Base-by-base conservation (phyloP, 2,113 vertebrate species). In the Gyps fulvus region DNA sequence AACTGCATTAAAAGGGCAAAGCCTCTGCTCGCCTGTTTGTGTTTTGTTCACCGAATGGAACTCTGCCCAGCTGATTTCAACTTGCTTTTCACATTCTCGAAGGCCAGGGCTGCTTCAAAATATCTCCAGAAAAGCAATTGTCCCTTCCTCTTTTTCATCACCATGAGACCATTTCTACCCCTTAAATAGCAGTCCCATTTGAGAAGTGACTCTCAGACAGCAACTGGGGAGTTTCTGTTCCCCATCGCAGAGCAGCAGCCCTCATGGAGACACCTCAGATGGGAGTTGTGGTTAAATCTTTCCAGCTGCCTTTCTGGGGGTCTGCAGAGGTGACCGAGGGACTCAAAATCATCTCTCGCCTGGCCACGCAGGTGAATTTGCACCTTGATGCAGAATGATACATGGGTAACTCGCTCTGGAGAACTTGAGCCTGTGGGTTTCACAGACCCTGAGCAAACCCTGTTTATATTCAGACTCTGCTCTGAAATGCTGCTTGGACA, bases 101-200 rank as follows among this genome's bases (percentile, higher is more conserved):
- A 45, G 36, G 31, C 58, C 71, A 79, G 26, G 17, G 36, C 59
- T 72, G 43, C 47, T 83, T 89, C 80, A 89, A 71, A 89, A 26
- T 26, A 52, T 43, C 76, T 83, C 89, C 50, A 90, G 80, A 93
- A 74, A 87, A 96, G 95, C 90, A 95, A 58, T 8, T 16, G 65
- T 36, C 34, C 34, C 89, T 97, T 93, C 95, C 91, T 93, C 66
- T 91, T 94, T 96, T 54, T 87, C 36, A 78, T 63, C 50, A 92
- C 18, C 83, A 57, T 5, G 65, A 82, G 63, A 58, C 65, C 25
- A 25, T 65, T 91, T 52, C 58, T 65, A 26, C 0, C 15, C 76
- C 61, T 86, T 55, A 87, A 88, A 87, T 29, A 92, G 40, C 63
- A 89, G 52, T 52, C 9, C 16, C 1, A 1, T 82, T 89, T 63